A percentile compares a stretch with the other conserved stretches of the same genome.
phyloP scores from a whole-genome alignment of 2,113 vertebrate species.

The Pedionomus torquatus region DNA sequence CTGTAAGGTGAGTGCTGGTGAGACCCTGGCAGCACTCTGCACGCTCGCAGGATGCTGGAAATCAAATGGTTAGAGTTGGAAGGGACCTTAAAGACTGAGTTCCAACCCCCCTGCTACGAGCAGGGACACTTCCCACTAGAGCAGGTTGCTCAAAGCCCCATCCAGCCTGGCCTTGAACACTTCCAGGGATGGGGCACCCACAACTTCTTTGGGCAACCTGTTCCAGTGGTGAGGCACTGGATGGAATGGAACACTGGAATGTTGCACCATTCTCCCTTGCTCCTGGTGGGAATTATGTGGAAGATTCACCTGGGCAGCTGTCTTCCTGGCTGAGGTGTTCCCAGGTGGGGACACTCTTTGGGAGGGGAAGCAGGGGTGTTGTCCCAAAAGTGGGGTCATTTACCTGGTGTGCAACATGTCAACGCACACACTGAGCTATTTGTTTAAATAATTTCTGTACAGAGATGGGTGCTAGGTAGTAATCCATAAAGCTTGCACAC shows the following conservation, averaged over 20 bases:
- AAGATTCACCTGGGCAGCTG: not conserved
- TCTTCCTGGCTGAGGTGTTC: not conserved
- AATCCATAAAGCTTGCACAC: not conserved
- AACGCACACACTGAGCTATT: not conserved
- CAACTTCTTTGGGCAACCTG: not conserved
- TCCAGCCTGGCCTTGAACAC: not conserved
- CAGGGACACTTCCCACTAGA: not conserved
- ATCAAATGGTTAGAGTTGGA: not conserved
- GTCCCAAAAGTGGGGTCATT: not conserved
- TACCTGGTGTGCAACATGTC: not conserved
- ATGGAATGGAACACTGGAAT: too few species aligned
- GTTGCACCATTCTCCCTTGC: rapidly evolving
- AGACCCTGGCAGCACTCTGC: rapidly evolving
- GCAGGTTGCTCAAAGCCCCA: not conserved
- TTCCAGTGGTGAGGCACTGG: not conserved
- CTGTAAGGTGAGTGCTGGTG: not conserved
- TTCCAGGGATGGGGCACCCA: not conserved
- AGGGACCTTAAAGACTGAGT: not conserved
- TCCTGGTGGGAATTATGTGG: not conserved
- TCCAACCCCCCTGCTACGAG: not conserved
- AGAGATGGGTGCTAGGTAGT: not conserved
- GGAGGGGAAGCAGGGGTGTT: not conserved
- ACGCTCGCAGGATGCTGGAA: not conserved
- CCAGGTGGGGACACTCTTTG: not conserved
- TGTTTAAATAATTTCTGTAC: not conserved